Conservation (phyloP, 2,113 vertebrate genomes). For the Mormoops blainvillei region DNA sequence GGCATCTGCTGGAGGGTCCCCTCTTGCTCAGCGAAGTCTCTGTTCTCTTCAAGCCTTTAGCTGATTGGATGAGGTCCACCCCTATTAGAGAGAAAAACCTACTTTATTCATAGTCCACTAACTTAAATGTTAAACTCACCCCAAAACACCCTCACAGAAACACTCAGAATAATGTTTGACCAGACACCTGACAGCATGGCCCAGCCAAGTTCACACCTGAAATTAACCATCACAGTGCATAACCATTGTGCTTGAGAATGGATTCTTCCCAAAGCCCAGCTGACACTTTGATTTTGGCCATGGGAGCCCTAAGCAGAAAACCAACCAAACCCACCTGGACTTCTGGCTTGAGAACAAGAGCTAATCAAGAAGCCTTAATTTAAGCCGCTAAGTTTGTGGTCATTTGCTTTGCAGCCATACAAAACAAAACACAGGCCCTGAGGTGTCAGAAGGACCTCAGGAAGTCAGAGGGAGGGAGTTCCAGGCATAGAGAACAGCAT, state of each 20-base stretch:
- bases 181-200: background rate
- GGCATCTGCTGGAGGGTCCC: background rate
- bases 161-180: background rate
- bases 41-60: background rate
- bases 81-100: background rate
- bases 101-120: background rate
- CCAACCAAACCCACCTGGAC: background rate
- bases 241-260: too few relatives aligned
- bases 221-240: background rate
- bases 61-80: background rate
- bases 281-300: background rate
- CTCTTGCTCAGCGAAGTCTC: background rate
- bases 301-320: background rate
- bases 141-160: background rate
- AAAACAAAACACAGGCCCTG: rapidly evolving
- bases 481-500: rapidly evolving
- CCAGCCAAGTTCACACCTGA: background rate
- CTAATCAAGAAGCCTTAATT: too few relatives aligned
- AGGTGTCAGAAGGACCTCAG: rapidly evolving
- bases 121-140: background rate
- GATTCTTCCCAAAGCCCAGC: background rate
- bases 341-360: background rate
- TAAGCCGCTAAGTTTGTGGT: too few relatives aligned
- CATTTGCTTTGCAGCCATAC: background rate
- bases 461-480: background rate